phyloP scores from a whole-genome alignment of 64 coral and sea anemone species.

The Montipora capricornis region DNA sequence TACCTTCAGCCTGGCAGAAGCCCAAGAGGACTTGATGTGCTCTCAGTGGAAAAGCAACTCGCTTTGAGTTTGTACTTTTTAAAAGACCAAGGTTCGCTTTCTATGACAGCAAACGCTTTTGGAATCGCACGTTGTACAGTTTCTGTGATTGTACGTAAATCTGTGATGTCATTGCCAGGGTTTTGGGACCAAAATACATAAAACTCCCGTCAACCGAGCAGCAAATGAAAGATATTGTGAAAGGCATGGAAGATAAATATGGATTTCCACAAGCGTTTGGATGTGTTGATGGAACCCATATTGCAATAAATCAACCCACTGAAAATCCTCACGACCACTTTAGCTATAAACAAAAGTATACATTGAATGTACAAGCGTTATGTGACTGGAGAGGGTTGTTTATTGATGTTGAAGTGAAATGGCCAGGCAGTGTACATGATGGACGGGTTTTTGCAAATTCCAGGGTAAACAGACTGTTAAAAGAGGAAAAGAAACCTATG shows the following conservation, averaged over 20 bases:
- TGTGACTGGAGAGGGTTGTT: slow-evolving; percentile 43
- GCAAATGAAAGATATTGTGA: slow-evolving; percentile 37
- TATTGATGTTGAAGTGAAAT: neutral
- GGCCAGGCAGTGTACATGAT: neutral
- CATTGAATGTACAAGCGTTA: slow-evolving; percentile 34
- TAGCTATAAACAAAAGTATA: slow-evolving; percentile 15
- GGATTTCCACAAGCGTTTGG: slow-evolving; percentile 41
- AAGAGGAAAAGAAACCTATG: slow-evolving; percentile 21
- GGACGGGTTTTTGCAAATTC: slow-evolving; percentile 47
- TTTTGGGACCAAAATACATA: slow-evolving; percentile 42
- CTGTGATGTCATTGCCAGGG: slow-evolving; percentile 15
- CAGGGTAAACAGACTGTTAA: slow-evolving; percentile 32
- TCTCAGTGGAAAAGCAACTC: slow-evolving; percentile 47
- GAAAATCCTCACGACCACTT: slow-evolving; percentile 29
- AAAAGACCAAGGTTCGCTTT: slow-evolving; percentile 46
- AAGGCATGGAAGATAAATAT: slow-evolving; percentile 28
- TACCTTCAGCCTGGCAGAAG: neutral
- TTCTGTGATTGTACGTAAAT: slow-evolving; percentile 44
- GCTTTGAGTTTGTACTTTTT: slow-evolving; percentile 57
- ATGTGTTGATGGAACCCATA: slow-evolving; percentile 57
- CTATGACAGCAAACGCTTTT: slow-evolving; percentile 65
- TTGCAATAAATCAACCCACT: slow-evolving; percentile 4
- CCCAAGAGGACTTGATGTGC: neutral
- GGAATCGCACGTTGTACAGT: slow-evolving; percentile 27
- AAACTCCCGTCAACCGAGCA: slow-evolving; percentile 54